Conservation (phyloP, 2,888 invertebrate genomes). For the Cephonodes hylas region DNA sequence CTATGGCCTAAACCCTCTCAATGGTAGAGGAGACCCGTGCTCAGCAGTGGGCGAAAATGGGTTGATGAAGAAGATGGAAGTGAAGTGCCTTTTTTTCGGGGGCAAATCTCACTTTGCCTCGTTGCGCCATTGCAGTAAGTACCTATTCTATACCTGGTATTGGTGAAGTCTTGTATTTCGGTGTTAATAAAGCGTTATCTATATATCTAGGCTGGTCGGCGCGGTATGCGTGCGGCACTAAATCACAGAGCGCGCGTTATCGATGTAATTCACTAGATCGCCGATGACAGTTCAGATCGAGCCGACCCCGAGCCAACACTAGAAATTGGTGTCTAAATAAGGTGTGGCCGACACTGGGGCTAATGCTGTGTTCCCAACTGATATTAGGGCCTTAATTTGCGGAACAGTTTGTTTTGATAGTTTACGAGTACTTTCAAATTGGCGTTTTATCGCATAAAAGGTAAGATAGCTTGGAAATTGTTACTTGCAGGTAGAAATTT, state of each 20-base stretch:
- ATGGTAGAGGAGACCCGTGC: too few species aligned
- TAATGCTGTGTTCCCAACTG: background rate
- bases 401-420: conserved; percentile 6
- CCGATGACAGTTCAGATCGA: background rate
- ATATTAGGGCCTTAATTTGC: background rate
- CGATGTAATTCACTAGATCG: conserved; percentile 3
- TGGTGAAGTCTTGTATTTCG: too few species aligned
- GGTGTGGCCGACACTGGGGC: background rate
- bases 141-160: too few species aligned
- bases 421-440: background rate
- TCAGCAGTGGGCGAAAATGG: too few species aligned
- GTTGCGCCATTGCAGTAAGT: too few species aligned
- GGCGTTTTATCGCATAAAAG: background rate
- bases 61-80: too few species aligned
- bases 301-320: background rate
- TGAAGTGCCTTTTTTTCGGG: too few species aligned
- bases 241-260: background rate
- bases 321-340: background rate
- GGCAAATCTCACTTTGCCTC: too few species aligned
- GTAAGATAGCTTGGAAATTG: background rate
- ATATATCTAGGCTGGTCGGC: too few species aligned
- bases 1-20: too few species aligned
- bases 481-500: background rate
- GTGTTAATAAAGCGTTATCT: too few species aligned
- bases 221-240: background rate